Evolutionary conservation across 2,888 invertebrate genomes (phyloP).

Genomic region (Panopea generosa): DNA sequence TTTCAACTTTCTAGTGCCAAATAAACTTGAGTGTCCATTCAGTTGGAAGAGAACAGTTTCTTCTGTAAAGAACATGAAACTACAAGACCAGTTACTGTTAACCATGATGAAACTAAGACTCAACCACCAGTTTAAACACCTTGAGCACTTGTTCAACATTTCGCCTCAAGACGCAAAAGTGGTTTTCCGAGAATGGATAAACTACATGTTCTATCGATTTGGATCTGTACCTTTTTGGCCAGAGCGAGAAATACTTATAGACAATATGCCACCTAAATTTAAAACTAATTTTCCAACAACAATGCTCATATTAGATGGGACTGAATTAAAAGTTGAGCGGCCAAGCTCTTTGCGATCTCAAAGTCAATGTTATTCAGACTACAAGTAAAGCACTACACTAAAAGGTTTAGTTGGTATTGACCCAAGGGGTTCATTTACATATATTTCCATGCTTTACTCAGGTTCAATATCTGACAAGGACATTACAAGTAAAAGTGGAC

Average conservation of each 20-base stretch:
- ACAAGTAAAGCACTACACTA: slow-evolving; percentile 58
- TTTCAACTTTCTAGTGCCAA: slow-evolving; percentile 43
- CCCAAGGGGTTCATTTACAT: slow-evolving; percentile 54
- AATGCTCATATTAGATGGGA: slow-evolving; percentile 53
- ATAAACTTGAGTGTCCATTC: not conserved
- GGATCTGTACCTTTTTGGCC: slow-evolving; percentile 53
- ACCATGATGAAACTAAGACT: slow-evolving; percentile 37
- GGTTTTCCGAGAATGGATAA: slow-evolving; percentile 50
- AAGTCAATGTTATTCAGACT: slow-evolving; percentile 62
- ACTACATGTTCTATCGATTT: slow-evolving; percentile 52
- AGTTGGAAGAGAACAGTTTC: too few species aligned
- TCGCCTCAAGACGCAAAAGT: slow-evolving; percentile 35
- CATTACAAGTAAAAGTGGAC: too few species aligned
- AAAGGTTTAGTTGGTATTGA: slow-evolving; percentile 56
- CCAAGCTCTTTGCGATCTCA: slow-evolving; percentile 41
- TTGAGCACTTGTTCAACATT: slow-evolving; percentile 35
- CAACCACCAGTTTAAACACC: slow-evolving; percentile 43
- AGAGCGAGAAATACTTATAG: slow-evolving; percentile 30
- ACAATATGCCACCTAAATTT: slow-evolving; percentile 49
- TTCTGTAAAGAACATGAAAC: slow-evolving; percentile 11
- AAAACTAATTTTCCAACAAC: slow-evolving; percentile 54
- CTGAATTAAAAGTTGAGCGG: slow-evolving; percentile 48
- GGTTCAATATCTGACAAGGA: slow-evolving; percentile 55
- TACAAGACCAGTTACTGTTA: slow-evolving; percentile 44
- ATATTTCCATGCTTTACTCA: slow-evolving; percentile 33